Percentiles rank a stretch among this genome's conserved stretches.
phyloP scores from a whole-genome alignment of 2,797 vertebrate genomes.

The Pteronotus mesoamericanus region DNA sequence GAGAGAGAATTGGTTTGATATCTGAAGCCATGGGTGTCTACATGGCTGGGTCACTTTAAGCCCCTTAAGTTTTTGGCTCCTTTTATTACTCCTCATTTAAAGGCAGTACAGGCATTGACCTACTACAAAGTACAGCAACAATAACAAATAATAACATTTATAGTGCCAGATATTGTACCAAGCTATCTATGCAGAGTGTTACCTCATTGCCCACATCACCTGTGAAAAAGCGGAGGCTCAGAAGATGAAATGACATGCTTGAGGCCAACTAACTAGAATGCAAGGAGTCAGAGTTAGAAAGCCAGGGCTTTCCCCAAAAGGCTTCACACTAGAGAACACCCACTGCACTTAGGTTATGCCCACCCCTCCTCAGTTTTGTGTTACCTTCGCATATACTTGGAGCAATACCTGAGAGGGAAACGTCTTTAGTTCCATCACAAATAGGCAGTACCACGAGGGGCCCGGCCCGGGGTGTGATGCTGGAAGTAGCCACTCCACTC shows the following conservation, averaged over 20 bases:
- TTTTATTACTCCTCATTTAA: slow-evolving; percentile 4
- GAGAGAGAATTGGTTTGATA: background rate
- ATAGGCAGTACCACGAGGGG: background rate
- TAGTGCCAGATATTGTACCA: background rate
- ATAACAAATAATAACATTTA: background rate
- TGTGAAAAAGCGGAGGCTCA: background rate
- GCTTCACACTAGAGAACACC: background rate
- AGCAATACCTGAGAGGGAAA: background rate
- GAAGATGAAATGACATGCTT: background rate
- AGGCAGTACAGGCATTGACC: background rate
- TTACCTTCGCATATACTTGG: background rate
- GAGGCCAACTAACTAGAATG: background rate
- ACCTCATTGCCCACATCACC: background rate
- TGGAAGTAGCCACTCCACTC: background rate
- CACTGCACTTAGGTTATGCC: background rate
- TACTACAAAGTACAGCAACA: background rate
- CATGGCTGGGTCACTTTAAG: background rate
- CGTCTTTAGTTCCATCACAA: background rate
- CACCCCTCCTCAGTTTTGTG: background rate
- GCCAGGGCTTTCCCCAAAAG: background rate
- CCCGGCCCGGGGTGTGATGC: background rate
- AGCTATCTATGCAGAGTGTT: background rate
- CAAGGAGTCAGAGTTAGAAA: background rate
- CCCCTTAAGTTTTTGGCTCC: background rate
- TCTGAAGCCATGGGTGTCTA: background rate